Conservation (phyloP, 1,140 invertebrate species). For the Lethocerus indicus region DNA sequence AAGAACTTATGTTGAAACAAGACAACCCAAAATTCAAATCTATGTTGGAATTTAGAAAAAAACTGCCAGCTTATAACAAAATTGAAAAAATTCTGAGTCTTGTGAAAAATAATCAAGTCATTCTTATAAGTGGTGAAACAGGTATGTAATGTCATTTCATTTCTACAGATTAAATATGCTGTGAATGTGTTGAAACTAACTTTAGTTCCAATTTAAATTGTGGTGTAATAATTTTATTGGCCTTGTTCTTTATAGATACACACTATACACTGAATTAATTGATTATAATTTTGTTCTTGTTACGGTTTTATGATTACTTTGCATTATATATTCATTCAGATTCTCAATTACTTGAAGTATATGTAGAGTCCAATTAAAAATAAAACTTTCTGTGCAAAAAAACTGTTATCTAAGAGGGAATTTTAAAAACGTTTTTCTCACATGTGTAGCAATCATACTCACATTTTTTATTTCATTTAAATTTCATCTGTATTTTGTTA, state of each 20-base stretch:
- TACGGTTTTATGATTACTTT: no score
- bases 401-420: neutral
- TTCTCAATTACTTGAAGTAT: no score
- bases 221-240: neutral
- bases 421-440: neutral
- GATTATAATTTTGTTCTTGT: no score
- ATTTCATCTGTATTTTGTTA: neutral
- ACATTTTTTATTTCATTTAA: neutral
- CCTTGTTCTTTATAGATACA: neutral
- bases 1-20: conserved; percentile 18
- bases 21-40: conserved; percentile 17
- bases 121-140: conserved; percentile 26
- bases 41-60: conserved; percentile 21
- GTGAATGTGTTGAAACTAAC: neutral
- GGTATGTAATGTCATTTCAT: conserved; percentile 14
- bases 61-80: conserved; percentile 22
- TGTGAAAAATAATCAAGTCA: conserved; percentile 22
- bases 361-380: no score
- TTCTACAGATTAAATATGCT: neutral
- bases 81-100: conserved; percentile 21
- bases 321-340: no score
- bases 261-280: neutral
- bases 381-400: no score
- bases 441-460: neutral
- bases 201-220: neutral